Evolutionary conservation across 2,888 invertebrate species (phyloP), one percentile per base, ranked within the genome.

Genomic region (Cremastinae sp.): DNA sequence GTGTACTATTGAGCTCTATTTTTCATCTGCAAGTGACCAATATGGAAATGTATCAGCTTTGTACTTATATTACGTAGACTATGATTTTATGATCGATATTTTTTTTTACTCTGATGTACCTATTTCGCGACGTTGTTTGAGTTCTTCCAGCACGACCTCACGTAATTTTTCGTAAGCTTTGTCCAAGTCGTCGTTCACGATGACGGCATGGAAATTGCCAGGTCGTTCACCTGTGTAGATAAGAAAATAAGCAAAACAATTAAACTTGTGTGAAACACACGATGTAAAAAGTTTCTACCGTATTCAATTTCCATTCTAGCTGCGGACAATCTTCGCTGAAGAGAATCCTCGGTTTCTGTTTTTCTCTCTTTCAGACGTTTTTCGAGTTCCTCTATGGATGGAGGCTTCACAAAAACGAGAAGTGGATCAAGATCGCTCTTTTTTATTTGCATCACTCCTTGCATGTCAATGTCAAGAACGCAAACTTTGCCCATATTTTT

Each of bases 381-480:
- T 87, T 95, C 96, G 78, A 98, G 91, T 82, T 94, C 94, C 41
- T 93, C 92, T 78, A 97, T 88, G 4, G 94, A 95, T 2, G 98
- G 99, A n/a, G 99, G 98, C 91, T 96, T 95, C 38, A 99, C 93
- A 89, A 98, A 98, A 18, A 99, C 94, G 79, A 95, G 94, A 83
- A 96, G 91, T 0, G 98, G 96, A 88, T 96, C 93, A 8, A 98
- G 91, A 85, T 95, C 93, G 18, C 95, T 95, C 70, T 93, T 92
- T 86, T 96, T 96, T 9, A 99, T 94, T 89, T 94, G 95, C 83
- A 96, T 96, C 0, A 98, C 98, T 16, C 98, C 99, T 91, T 98
- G 96, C 65, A 97, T 94, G 84, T 99, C 98, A 81, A 99, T 96
- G 88, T 99, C 99, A 80, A 99, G 90, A 0, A 99, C 94, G 87